phyloP scores from a whole-genome alignment of 2,888 invertebrate genomes.

The Spatulosminthurus flaviceps region DNA sequence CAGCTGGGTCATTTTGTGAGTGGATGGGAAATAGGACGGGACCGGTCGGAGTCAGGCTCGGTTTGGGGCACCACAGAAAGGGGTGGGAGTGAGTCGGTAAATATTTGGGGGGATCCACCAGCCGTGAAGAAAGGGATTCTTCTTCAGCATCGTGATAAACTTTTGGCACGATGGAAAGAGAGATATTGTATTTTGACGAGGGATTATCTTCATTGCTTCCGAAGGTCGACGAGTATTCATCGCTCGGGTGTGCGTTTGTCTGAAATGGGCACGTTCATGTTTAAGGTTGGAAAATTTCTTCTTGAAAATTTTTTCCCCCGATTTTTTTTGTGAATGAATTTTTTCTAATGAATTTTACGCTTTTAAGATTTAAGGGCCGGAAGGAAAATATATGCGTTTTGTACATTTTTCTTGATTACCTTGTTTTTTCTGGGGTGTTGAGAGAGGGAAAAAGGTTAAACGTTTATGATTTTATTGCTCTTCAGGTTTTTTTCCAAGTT shows the following conservation, averaged over 20 bases:
- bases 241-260: conserved; percentile 69
- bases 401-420: no score
- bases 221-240: conserved; percentile 68
- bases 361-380: no score
- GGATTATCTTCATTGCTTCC: conserved; percentile 75
- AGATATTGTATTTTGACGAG: conserved; percentile 74
- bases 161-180: conserved; percentile 76
- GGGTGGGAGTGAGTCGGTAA: conserved; percentile 52
- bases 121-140: conserved; percentile 74
- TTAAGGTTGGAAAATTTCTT: conserved; percentile 69
- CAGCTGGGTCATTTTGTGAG: conserved; percentile 61
- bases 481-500: no score
- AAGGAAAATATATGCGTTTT: no score
- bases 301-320: neutral
- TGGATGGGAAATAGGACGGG: conserved; percentile 58
- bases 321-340: no score
- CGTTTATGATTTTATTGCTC: no score
- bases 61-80: conserved; percentile 60
- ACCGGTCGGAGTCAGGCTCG: conserved; percentile 51
- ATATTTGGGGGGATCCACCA: conserved; percentile 65
- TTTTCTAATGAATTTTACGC: no score
- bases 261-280: conserved; percentile 76
- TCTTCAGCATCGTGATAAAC: conserved; percentile 74
- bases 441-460: no score
- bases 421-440: no score